Base-by-base conservation (phyloP, 2,113 vertebrate genomes). In the Ameiurus melas region DNA sequence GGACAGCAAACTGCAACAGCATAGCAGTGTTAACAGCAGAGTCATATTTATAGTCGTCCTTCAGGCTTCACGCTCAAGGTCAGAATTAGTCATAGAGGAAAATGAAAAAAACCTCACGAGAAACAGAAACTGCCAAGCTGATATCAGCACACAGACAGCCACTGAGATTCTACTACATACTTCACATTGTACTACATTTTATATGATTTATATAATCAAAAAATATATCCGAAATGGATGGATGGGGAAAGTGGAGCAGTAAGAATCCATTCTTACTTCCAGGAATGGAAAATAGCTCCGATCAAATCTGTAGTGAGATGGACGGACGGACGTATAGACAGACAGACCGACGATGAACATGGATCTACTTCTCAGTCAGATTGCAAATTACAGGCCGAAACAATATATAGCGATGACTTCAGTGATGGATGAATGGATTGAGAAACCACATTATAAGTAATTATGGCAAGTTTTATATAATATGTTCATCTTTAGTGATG, bases 11-110 rank as follows among this genome's bases (percentile, higher is more conserved):
- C 14, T 57, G 82, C 43, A 88, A 62, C 87, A 88, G 57, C 55
- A 83, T 62, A 55, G 70, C 62, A 73, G 53, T 53, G 66, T 77
- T 78, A 88, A 55, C 82, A 57, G 80, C 16, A 33, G 17, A 83
- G 80, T 84, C 43, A 64, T 75, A 75, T 88, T 88, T 88, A 84
- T 73, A 78, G 39, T 77, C n/a, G 22, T 83, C 82, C 82, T 84
- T 84, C 47, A 78, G 77, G 39, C 87, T 71, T 66, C 43, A 51
- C 55, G 87, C 71, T 88, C 87, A 88, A 79, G 68, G 82, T 88
- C 87, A 85, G n/a, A 55, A 85, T 88, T 84, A 88, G 87, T 84
- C 87, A 88, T 27, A 13, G 66, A 70, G 55, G 12, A 36, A 47
- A 64, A 75, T 51, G 39, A 87, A 51, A 79, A 79, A 82, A 71